These are phyloP conservation scores for Sebastes trivittatus DNA, from an alignment of 2,797 vertebrate species.

Conservation along the genomic window DNA sequence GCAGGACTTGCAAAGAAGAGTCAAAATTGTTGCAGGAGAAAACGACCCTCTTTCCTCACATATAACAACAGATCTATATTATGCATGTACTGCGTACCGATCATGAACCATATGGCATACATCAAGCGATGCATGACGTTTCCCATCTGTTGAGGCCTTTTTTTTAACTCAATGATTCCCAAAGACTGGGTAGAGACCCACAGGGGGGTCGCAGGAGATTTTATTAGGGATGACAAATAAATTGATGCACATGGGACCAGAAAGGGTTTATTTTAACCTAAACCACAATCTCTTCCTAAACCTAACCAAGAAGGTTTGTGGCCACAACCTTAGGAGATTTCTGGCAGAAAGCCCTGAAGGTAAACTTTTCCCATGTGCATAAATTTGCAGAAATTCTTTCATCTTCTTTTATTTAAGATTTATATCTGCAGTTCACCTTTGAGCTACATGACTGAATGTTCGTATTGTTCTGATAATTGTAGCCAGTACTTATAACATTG, in stretches of 20 bases:
- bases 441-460: no score
- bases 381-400: rapidly evolving
- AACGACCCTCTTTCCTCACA: neutral
- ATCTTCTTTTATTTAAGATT: no score
- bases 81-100: neutral
- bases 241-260: neutral
- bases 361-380: no score
- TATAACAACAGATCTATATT: neutral
- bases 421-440: no score
- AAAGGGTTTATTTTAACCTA: neutral
- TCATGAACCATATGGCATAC: neutral
- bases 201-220: neutral
- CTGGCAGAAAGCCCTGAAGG: no score
- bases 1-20: neutral
- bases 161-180: neutral
- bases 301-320: neutral
- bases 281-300: neutral
- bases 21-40: neutral
- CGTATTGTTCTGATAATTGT: no score
- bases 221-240: neutral
- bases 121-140: neutral
- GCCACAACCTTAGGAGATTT: no score
- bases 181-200: no score
- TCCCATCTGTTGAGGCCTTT: slow-evolving; percentile 7
- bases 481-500: no score